A percentile compares a stretch with the other conserved stretches of the same genome.
These are phyloP conservation scores for Salvator merianae DNA, from an alignment of 2,113 vertebrate genomes.

Conservation along the genomic window DNA sequence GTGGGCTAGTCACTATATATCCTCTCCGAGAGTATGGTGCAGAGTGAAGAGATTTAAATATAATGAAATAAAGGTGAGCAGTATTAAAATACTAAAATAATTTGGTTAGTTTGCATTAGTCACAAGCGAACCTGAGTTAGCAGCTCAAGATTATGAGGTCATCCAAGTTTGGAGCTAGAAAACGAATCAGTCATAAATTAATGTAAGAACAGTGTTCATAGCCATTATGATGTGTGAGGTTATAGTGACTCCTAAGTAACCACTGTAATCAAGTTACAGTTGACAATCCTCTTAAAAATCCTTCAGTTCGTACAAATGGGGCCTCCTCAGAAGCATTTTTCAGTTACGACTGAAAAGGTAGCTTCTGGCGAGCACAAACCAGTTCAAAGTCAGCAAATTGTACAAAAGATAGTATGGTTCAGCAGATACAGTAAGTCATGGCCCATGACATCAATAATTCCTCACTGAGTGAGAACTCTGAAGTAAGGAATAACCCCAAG, in stretches of 20 bases:
- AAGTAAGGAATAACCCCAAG: too few species aligned
- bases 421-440: too few species aligned
- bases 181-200: background rate
- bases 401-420: too few species aligned
- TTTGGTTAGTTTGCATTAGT: background rate
- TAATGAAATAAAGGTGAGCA: background rate
- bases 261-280: background rate
- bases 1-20: conserved; percentile 1
- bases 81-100: background rate
- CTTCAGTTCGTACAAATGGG: background rate
- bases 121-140: background rate
- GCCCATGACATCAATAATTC: too few species aligned
- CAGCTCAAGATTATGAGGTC: background rate
- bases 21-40: background rate
- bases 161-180: background rate
- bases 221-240: background rate
- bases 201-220: background rate
- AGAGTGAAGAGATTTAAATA: background rate
- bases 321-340: background rate
- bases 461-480: too few species aligned
- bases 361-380: background rate
- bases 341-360: too few species aligned
- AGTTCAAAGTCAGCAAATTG: background rate
- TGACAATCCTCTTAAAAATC: background rate
- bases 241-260: background rate